Evolutionary conservation across 2,797 vertebrate genomes (phyloP).

Genomic region (Leptodactylus fallax): DNA sequence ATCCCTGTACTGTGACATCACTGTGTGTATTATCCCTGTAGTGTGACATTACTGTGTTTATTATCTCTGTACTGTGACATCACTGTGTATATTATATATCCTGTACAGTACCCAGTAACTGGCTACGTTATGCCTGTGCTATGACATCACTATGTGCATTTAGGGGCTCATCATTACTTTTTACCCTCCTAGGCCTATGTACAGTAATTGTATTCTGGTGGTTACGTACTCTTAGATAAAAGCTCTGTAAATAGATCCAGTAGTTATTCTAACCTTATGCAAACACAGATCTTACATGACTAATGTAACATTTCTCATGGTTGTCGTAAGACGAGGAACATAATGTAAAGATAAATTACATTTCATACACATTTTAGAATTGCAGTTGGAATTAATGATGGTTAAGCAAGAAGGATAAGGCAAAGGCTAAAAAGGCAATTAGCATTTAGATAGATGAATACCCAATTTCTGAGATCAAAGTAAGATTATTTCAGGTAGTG

Average conservation of each 20-base stretch:
- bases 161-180: background rate
- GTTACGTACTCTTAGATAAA: background rate
- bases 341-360: constrained; percentile 49
- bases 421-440: constrained; percentile 62
- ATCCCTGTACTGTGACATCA: background rate
- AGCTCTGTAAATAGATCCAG: background rate
- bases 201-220: background rate
- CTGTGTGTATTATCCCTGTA: background rate
- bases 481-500: constrained; percentile 53
- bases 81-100: background rate
- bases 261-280: constrained; percentile 17
- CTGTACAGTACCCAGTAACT: too few relatives aligned
- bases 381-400: constrained; percentile 43
- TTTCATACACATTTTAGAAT: constrained; percentile 49
- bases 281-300: constrained; percentile 18
- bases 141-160: background rate
- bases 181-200: background rate
- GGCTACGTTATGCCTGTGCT: background rate
- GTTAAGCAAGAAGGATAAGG: constrained; percentile 47
- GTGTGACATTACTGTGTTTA: background rate
- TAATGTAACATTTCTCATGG: constrained; percentile 23
- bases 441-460: constrained; percentile 63
- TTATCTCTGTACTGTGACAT: background rate
- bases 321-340: constrained; percentile 36
- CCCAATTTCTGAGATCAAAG: constrained; percentile 55